Base-by-base conservation (phyloP, 1,140 invertebrate species). In the Penaeus chinensis region DNA sequence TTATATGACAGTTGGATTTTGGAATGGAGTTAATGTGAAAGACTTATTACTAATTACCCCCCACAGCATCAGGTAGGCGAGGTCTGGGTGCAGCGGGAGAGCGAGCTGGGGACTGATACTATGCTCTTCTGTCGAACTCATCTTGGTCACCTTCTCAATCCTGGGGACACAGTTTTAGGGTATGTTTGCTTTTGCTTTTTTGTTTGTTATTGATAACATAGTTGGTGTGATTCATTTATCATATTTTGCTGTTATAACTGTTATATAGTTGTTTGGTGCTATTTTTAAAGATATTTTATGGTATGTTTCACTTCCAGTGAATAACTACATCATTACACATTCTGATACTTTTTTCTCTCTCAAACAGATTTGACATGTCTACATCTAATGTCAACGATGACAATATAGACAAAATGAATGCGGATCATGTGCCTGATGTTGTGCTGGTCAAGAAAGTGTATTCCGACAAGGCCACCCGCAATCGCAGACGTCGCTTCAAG, bases 401-500 rank as follows among this genome's bases (percentile, higher is more conserved):
- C 0, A 95, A 98, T 92, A 96, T 98, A 91, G 98, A 99, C 74
- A 96, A 96, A 91, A 91, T 98, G 84, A 94, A 96, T 85, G 92
- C 93, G 71, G 95, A 95, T 62, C 92, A 92, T 1, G 91, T 99
- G 77, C 97, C 98, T 0, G 98, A 99, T 93, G 95, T 99, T 76
- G 95, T 99, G 86, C 92, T 99, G 2, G 96, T 99, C 0, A 99
- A 98, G 93, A 99, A 99, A 92, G 93, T 94, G 85, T 99, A 96
- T 93, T 95, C 95, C 3, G 96, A 98, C 91, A 95, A 94, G 90
- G 91, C 93, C 1, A 93, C 94, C 7, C 93, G 96, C 47, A 94
- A 95, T 54, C 94, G 95, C 60, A 95, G 95, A 65, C 94, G 99
- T 83, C 94, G 95, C 88, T 99, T 99, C 99, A 99, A 98, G 92